phyloP scores from a whole-genome alignment of 2,797 vertebrate species.

The Halcyon leucocephala region DNA sequence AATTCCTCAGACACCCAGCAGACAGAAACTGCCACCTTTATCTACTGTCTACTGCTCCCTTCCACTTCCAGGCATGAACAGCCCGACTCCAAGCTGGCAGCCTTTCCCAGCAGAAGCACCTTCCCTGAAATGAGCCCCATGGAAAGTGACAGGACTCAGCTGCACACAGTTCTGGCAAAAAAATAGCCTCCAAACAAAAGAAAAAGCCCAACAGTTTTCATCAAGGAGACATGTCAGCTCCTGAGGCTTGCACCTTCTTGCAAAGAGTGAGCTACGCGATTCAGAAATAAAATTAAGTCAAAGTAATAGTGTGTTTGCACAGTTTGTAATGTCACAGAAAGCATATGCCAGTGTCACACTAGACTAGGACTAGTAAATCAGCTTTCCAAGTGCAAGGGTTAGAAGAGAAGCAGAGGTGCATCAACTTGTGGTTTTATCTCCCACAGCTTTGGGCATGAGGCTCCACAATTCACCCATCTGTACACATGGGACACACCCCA shows the following conservation, averaged over 20 bases:
- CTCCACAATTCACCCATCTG: not conserved
- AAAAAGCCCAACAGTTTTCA: not conserved
- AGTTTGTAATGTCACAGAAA: not conserved
- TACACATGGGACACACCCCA: accelerated
- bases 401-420: not conserved
- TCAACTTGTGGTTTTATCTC: not conserved
- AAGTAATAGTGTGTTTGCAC: not conserved
- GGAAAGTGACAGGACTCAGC: not conserved
- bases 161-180: not conserved
- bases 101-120: not conserved
- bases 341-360: not conserved
- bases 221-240: not conserved
- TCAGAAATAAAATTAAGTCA: not conserved
- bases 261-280: not conserved
- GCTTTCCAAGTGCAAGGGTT: not conserved
- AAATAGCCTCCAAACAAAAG: not conserved
- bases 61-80: not conserved
- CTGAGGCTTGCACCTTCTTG: not conserved
- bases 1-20: conserved; percentile 51
- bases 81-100: not conserved
- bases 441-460: not conserved
- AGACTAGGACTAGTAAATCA: not conserved
- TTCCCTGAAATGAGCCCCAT: not conserved
- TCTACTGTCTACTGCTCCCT: not conserved
- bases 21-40: conserved; percentile 43